Evolutionary conservation across 2,888 invertebrate genomes (phyloP), one percentile per base, ranked within the genome.

Genomic region (Tiliacea citrago): DNA sequence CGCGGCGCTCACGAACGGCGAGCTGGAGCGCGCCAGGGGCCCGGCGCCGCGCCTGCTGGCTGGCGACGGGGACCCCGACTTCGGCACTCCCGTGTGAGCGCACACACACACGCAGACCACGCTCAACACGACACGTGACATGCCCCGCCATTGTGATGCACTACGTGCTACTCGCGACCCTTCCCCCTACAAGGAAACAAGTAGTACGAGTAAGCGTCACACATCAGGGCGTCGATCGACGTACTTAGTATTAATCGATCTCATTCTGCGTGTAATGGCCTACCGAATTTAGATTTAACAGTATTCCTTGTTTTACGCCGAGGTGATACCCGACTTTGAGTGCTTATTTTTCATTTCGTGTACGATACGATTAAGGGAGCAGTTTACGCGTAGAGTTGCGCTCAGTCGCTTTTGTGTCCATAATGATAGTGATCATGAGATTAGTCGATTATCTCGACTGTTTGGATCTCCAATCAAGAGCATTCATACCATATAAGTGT

Each of bases 61-160:
- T 80, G 97, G 97, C 62, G 97, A 97, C 86, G 97, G 97, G 0
- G 97, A 97, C 93, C 97, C 97, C 0, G 97, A 97, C 94, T 97
- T 97, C 92, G 97, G 97, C 83, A 97, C 97, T 8, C 97, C 97
- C 18, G 97, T 97, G 86, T 97, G 96, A 96, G 77, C 72, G 60
- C 67, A 42, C 18, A 13, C 45, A 35, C 57, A 6, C 63, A 53
- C 53, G 53, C 53, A 53, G n/a, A n/a, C n/a, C 53, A 12, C 53
- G 55, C 55, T 55, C 55, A 55, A 55, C 69, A 21, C 67, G 12
- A 7, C 66, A 10, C 60, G 63, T 9, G 21, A n/a, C 75, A 7
- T 74, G 47, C 35, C 60, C 65, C 29, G 24, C 13, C 51, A 2
- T 42, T 10, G 51, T 7, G 51, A 9, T 13, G n/a, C 72, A 61